A percentile compares a stretch with the other conserved stretches of the same genome.
Evolutionary conservation across 2,113 vertebrate species (phyloP).

Genomic region (Ammodytes dubius): DNA sequence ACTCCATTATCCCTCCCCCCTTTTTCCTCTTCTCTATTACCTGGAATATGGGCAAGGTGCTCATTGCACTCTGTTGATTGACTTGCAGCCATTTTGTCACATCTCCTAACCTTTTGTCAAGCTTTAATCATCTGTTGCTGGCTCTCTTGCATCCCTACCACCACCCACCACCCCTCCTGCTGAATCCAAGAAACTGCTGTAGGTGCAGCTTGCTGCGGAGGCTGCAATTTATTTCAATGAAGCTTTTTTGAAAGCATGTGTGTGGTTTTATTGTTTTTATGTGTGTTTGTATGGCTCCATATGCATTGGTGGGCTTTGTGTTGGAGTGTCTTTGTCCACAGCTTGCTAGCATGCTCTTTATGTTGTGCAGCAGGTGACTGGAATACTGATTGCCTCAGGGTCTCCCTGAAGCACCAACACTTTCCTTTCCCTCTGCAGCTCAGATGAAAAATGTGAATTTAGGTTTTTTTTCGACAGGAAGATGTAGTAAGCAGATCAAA

Average conservation of each 20-base stretch:
- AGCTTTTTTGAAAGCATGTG: slow-evolving; percentile 57
- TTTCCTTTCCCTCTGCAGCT: slow-evolving; percentile 14
- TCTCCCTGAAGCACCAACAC: slow-evolving; percentile 51
- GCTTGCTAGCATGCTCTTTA: slow-evolving; percentile 75
- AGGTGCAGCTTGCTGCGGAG: slow-evolving; percentile 71
- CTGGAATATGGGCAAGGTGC: slow-evolving; percentile 68
- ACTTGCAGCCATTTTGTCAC: slow-evolving; percentile 77
- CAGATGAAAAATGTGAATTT: slow-evolving; percentile 61
- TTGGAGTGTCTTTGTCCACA: slow-evolving; percentile 63
- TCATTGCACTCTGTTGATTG: slow-evolving; percentile 81
- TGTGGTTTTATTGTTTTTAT: slow-evolving; percentile 36
- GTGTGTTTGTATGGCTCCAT: slow-evolving; percentile 23
- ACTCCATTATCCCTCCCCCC: slow-evolving; percentile 37
- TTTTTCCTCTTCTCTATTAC: slow-evolving; percentile 53
- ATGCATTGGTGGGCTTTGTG: slow-evolving; percentile 50
- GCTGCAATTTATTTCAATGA: slow-evolving; percentile 81
- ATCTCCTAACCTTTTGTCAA: slow-evolving; percentile 73
- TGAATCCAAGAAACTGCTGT: slow-evolving; percentile 64
- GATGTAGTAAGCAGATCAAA: slow-evolving; percentile 18
- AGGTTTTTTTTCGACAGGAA: slow-evolving; percentile 36
- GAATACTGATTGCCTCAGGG: slow-evolving; percentile 79
- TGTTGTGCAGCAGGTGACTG: slow-evolving; percentile 78
- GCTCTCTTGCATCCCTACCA: background rate
- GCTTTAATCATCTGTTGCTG: slow-evolving; percentile 78
- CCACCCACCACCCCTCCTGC: background rate